Conservation (phyloP, 92 coral and sea anemone species). For the Muricea muricata region DNA sequence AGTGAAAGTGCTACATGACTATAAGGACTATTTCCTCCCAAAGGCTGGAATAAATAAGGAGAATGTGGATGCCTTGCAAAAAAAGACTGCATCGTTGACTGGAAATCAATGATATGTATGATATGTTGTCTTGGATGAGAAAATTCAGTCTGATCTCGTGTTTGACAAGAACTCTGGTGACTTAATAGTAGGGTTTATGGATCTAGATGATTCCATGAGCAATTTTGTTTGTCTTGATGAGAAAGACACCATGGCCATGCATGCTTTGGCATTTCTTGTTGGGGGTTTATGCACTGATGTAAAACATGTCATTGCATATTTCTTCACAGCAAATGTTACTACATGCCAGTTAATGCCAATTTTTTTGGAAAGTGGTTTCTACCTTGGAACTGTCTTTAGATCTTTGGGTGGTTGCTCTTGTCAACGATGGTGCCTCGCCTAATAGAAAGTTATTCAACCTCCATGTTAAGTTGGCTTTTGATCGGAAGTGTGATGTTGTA, state of each 20-base stretch:
- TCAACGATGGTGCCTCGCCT: not conserved
- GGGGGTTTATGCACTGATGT: not conserved
- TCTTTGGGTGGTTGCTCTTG: not conserved
- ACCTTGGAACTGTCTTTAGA: not conserved
- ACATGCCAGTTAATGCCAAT: not conserved
- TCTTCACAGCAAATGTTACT: not conserved
- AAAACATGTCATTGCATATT: not conserved
- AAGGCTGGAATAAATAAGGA: not conserved
- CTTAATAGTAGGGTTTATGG: not conserved
- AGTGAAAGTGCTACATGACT: not conserved
- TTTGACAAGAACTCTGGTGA: slow-evolving; percentile 1
- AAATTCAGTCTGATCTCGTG: not conserved
- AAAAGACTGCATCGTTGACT: not conserved
- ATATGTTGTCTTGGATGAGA: not conserved
- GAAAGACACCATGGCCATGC: not conserved
- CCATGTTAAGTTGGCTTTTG: not conserved
- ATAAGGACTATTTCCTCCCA: not conserved
- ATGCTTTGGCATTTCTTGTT: slow-evolving; percentile 6
- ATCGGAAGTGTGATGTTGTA: not conserved
- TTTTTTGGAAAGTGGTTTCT: not conserved
- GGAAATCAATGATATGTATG: not conserved
- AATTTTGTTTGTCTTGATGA: not conserved
- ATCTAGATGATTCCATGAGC: not conserved
- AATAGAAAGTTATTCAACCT: not conserved
- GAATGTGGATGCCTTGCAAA: not conserved